Base-by-base conservation (phyloP, 2,113 vertebrate species). In the Hyla sarda region DNA sequence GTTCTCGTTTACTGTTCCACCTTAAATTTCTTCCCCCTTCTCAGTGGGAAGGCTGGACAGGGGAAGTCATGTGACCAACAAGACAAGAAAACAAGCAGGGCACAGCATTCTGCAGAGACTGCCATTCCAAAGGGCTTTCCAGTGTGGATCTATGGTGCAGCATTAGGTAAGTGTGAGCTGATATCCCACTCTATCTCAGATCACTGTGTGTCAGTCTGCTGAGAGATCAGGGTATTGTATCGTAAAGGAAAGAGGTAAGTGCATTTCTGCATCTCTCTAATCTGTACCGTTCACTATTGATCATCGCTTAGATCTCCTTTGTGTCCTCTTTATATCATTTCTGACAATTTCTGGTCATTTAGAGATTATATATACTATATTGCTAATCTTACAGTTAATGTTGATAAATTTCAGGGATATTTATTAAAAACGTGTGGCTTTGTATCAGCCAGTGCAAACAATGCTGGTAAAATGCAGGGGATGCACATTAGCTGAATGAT, bases 41-140 rank as follows among this genome's bases (percentile, higher is more conserved):
- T 69, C n/a, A 60, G n/a, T 76, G 50, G 72, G 82, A 84, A 17
- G 82, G 14, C 32, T 30, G n/a, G 5, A 62, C 5, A 37, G 34
- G 48, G 41, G 32, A 56, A 71, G 84, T 85, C 84, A 85, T 85
- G 75, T 85, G 84, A 85, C 28, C 48, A 41, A 58, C 21, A 17
- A 65, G 56, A 45, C 67, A 56, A 56, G 60, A 85, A 71, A 85
- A 85, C 75, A 85, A 58, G 74, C 45, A 12, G 32, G 25, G 54
- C 2, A 9, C 34, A 62, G 77, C 32, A n/a, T 23, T 62, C 6
- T 25, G 19, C 52, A 58, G 4, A 21, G 62, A 32, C 5, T 54
- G 25, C 56, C 28, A 37, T 47, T 45, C 32, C 52, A 79, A n/a
- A 60, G 77, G 30, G 77, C 52, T 62, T 62, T 6, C 77, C n/a